phyloP scores from a whole-genome alignment of 2,113 vertebrate species.

The Eretmochelys imbricata region DNA sequence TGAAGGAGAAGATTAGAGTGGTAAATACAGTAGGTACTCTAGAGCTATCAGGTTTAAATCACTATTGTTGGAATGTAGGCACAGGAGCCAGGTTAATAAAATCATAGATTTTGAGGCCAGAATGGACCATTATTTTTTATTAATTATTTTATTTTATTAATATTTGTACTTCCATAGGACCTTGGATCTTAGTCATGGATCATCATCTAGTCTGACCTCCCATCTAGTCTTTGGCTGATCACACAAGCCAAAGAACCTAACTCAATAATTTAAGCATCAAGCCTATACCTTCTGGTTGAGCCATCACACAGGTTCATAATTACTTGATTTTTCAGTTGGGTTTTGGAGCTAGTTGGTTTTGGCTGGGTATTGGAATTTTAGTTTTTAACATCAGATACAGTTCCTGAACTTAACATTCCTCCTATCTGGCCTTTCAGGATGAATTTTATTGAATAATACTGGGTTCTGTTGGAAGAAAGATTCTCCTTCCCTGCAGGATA shows the following conservation, averaged over 20 bases:
- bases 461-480: neutral
- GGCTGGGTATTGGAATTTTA: neutral
- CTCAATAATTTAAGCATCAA: neutral
- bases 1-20: slow-evolving; percentile 4
- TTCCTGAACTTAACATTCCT: neutral
- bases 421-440: neutral
- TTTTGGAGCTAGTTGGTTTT: no score
- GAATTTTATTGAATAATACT: neutral
- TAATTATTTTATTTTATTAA: no score
- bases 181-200: no score
- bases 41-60: neutral
- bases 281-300: neutral
- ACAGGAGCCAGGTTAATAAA: no score
- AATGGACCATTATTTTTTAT: no score
- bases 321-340: neutral
- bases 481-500: neutral
- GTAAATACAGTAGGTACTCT: neutral
- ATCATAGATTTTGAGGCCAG: no score
- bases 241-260: neutral
- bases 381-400: neutral
- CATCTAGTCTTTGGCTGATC: no score
- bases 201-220: no score
- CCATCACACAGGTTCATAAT: neutral
- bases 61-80: no score
- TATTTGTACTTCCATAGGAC: no score